phyloP scores from a whole-genome alignment of 1,140 invertebrate species.

The Trichoplusia ni region DNA sequence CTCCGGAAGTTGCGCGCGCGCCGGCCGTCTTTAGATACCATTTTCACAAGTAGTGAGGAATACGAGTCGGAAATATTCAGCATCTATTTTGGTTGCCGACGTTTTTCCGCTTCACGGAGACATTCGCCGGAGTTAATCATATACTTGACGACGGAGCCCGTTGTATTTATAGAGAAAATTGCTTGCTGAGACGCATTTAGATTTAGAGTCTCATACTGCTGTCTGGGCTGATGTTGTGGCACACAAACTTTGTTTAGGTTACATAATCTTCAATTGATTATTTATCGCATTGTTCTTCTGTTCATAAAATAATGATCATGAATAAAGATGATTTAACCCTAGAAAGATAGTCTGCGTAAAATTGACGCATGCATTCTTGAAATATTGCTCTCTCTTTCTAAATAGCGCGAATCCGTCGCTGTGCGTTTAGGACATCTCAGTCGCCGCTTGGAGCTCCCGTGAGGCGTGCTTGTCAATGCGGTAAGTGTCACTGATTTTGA shows the following conservation, averaged over 20 bases:
- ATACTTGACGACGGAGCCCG: constrained; percentile 62
- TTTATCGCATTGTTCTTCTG: not conserved
- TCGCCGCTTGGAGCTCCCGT: too few species aligned
- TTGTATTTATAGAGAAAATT: constrained; percentile 73
- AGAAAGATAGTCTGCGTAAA: too few species aligned
- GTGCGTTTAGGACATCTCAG: too few species aligned
- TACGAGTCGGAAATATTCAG: constrained; percentile 76
- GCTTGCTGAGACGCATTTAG: constrained; percentile 48
- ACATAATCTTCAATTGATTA: not conserved
- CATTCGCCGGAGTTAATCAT: constrained; percentile 71
- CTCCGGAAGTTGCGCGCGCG: constrained; percentile 79
- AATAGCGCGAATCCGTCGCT: too few species aligned
- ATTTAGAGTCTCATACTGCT: constrained; percentile 65
- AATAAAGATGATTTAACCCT: constrained; percentile 1
- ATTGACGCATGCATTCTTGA: too few species aligned
- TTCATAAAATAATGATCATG: not conserved
- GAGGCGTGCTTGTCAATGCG: too few species aligned
- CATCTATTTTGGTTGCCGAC: constrained; percentile 70
- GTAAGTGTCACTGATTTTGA: too few species aligned
- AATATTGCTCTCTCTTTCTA: too few species aligned
- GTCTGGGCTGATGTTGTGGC: constrained; percentile 43
- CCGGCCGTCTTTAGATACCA: constrained; percentile 74
- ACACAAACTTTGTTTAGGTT: not conserved
- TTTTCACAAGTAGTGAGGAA: constrained; percentile 67
- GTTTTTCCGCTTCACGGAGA: constrained; percentile 76